Percentiles rank a stretch among this genome's conserved stretches.
Conservation (phyloP, 2,888 invertebrate species). For the Clitarchus hookeri region DNA sequence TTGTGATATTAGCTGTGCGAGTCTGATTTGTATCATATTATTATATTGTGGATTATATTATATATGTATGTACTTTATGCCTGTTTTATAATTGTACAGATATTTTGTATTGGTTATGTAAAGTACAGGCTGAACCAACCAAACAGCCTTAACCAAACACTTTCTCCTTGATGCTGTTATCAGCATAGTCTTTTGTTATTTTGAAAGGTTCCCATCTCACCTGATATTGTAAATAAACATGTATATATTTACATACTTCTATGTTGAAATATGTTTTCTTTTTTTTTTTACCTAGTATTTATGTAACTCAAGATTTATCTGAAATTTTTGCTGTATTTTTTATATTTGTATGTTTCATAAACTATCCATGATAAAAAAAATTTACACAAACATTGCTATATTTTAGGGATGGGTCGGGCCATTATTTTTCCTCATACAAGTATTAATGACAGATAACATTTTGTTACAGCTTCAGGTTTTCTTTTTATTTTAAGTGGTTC, state of each 20-base stretch:
- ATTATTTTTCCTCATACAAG: too few relatives aligned
- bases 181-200: neutral
- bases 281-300: too few relatives aligned
- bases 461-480: too few relatives aligned
- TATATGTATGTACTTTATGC: constrained; percentile 14
- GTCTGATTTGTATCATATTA: constrained; percentile 8
- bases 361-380: too few relatives aligned
- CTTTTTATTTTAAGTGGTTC: too few relatives aligned
- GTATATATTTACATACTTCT: neutral
- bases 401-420: too few relatives aligned
- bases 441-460: too few relatives aligned
- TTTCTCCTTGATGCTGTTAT: neutral
- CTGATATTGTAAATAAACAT: constrained; percentile 6
- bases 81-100: constrained; percentile 14
- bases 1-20: neutral
- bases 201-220: neutral
- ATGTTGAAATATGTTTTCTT: neutral
- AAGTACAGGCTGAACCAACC: neutral
- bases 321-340: too few relatives aligned
- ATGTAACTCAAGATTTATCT: too few relatives aligned
- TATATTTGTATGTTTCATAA: too few relatives aligned
- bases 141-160: constrained; percentile 5
- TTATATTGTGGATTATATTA: constrained; percentile 2
- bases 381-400: too few relatives aligned
- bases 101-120: constrained; percentile 14